Evolutionary conservation across 2,113 vertebrate genomes (phyloP), one percentile per base, ranked within the genome.

Genomic region (Sterna hirundo): DNA sequence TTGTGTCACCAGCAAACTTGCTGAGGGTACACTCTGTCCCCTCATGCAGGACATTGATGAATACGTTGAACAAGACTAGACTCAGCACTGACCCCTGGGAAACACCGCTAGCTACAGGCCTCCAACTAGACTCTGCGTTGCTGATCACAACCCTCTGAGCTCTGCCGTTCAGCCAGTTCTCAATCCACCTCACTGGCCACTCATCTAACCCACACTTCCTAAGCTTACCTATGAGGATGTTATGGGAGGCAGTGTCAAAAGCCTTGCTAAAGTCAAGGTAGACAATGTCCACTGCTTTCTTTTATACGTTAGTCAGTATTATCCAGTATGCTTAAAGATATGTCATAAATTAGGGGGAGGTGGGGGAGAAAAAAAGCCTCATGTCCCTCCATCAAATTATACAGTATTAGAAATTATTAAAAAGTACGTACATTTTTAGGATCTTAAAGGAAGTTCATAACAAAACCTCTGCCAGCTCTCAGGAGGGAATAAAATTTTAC

Each of bases 321-420:
- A 65, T 17, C 11, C 23, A n/a, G 11, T 61, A 29, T 46, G 25
- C 65, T 36, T 65, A 42, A 54, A 88, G 27, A 7, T 30, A 32
- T 1, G 3, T 23, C 15, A 20, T n/a, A 29, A 34, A 34, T 11
- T 0, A 0, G 4, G 32, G 25, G 11, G 20, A 2, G 15, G 18
- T 19, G 19, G 15, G 9, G 26, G 1, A 5, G 5, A 29, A 60
- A 57, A 80, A 55, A 66, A 11, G 7, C 9, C 29, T 57, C 1
- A 2, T n/a, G 10, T 62, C 13, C 8, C 15, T 55, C 20, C 13
- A 79, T 68, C 20, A 55, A 61, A 76, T n/a, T 11, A 30, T 52
- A 16, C 8, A 65, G 12, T 36, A 29, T 38, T 60, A 76, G 29
- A 57, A 90, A 76, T 52, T 11, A 51, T 69, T 3, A 30, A 51